These are phyloP conservation scores for Sicus ferrugineus DNA, from an alignment of 2,888 invertebrate genomes.

Conservation along the genomic window DNA sequence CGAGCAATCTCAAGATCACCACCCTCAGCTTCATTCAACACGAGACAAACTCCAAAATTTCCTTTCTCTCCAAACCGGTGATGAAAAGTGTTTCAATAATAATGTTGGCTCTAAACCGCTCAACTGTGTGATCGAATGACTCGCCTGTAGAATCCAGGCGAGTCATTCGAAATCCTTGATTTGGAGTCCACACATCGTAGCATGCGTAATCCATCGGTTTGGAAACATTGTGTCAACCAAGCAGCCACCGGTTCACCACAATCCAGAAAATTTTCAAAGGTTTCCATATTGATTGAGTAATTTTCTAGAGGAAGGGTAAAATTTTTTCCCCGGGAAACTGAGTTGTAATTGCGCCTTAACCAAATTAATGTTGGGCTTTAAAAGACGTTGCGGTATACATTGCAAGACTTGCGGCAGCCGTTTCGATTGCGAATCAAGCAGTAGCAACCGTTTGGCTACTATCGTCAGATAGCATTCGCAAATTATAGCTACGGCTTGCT, in stretches of 20 bases:
- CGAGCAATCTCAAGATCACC: constrained; percentile 43
- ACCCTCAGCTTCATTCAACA: constrained; percentile 42
- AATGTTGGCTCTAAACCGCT: constrained; percentile 91
- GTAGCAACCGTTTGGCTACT: constrained; percentile 45
- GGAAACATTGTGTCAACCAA: constrained; percentile 82
- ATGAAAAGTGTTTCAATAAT: constrained; percentile 75
- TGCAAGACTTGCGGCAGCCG: constrained; percentile 51
- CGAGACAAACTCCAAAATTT: constrained; percentile 82
- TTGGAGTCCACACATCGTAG: constrained; percentile 70
- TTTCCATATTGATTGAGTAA: constrained; percentile 87
- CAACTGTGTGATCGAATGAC: constrained; percentile 69
- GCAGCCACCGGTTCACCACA: constrained; percentile 82
- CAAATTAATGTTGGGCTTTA: constrained; percentile 77
- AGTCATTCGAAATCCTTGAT: constrained; percentile 75
- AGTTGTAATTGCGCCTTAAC: constrained; percentile 68
- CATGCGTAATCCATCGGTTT: constrained; percentile 73
- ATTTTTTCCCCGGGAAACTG: constrained; percentile 70
- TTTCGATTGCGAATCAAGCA: constrained; percentile 45
- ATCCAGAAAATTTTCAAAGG: constrained; percentile 78
- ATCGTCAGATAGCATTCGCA: constrained; percentile 73
- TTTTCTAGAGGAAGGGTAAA: constrained; percentile 69
- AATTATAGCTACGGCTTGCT: constrained; percentile 77
- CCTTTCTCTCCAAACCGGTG: constrained; percentile 79
- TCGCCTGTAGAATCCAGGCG: constrained; percentile 70
- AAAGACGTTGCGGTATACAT: constrained; percentile 64